Base-by-base conservation (phyloP, 2,888 invertebrate genomes). In the Cyclophora punctaria region DNA sequence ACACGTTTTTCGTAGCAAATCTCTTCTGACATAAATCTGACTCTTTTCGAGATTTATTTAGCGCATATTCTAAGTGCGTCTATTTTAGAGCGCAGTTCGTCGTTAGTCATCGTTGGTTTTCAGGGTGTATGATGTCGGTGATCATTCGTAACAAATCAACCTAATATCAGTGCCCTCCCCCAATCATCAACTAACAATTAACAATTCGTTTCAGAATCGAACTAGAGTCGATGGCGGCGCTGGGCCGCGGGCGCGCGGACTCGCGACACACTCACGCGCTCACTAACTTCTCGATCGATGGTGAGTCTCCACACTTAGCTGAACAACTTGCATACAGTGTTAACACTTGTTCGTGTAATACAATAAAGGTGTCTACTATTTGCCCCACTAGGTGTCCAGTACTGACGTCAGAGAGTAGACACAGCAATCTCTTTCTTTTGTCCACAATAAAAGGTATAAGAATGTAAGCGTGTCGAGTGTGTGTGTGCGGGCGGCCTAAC, bases 211-310 rank as follows among this genome's bases (percentile, higher is more conserved):
- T 2, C 66, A 89, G 93, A 72, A 94, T 95, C 78, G 94, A 94
- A 71, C 90, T 93, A 71, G 95, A 95, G 79, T 92, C 94, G 2
- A 91, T 93, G 78, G 92, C 93, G 50, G 91, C 93, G 88, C 78
- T 95, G 76, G 77, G 88, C 66, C 89, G 90, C 70, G 85, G 88
- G 58, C 90, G 89, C 62, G 88, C 78, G 56, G 87, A 86, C 59
- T 73, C 83, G 71, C 78, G 83, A 61, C 83, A 83, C 60, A 64
- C 80, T 51, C 80, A 80, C 62, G 65, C 82, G 59, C 77, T 83
- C 52, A 79, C 69, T 64, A 85, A 76, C 72, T 87, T 85, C 78
- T 80, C 87, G 44, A 83, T 88, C 50, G 88, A 88, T 65, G 88
- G 88, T 88, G 67, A 66, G 78, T 69, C 55, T 47, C 41, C 44